Evolutionary conservation across 30 jellyfish, hydroid and myxozoan species (phyloP), one percentile per base, ranked within the genome.

Genomic region (Aurelia sp.): DNA sequence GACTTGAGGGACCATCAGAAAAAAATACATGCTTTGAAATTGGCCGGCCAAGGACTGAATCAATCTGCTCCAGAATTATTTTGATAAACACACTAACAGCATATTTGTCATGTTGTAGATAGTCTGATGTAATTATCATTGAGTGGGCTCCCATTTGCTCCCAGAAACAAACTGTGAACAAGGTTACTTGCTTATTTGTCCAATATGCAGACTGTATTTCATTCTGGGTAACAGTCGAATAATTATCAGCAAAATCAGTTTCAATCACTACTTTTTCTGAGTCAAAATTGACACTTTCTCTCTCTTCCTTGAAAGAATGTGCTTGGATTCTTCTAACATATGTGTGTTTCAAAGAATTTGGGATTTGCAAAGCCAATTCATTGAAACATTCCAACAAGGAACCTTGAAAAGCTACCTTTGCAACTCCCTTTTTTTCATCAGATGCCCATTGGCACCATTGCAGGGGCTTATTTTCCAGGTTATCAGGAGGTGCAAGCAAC

Each of bases 101-200:
- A 59, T 59, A 59, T 13, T 59, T 59, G 69, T 59, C 69, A 59
- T 44, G 55, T 59, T 59, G 69, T 59, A 59, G 69, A 59, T 59
- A 59, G 69, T 59, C 69, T 13, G 69, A 59, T 59, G 69, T 59
- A 27, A 59, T 59, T 59, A 59, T 59, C 69, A 59, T 59, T 59
- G 69, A 59, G 33, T 59, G 69, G 69, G 69, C 24, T 59, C 69
- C 69, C 69, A 59, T 59, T 59, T 59, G 69, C 69, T 59, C 69
- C 69, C 69, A 59, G 69, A 59, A 59, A 59, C 69, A 59, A 11
- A 59, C 69, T 59, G 69, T 59, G 31, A 59, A 59, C 69, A 59
- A 59, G 22, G 69, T 59, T 13, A 59, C 69, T 59, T 59, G 69
- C 24, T 59, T 59, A 59, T 59, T 59, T 59, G 69, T 59, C 69